Conservation (phyloP, 2,113 vertebrate species). For the Rhea pennata region DNA sequence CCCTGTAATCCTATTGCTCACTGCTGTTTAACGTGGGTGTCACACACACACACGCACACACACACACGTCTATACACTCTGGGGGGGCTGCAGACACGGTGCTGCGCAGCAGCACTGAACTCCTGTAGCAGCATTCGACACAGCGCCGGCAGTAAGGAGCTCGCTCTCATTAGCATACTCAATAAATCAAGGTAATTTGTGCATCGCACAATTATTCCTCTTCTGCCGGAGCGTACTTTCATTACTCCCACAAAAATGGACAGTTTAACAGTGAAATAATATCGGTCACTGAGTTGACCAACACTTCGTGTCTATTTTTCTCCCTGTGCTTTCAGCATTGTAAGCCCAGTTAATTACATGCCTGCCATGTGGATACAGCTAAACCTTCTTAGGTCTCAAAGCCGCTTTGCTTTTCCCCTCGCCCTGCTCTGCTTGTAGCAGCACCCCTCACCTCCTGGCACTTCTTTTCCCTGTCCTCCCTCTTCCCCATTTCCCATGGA, state of each 20-base stretch:
- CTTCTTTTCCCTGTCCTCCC: too few species aligned
- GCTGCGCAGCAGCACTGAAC: neutral
- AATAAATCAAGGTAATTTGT: neutral
- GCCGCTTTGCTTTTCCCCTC: neutral
- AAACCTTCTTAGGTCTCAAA: neutral
- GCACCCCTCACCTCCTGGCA: too few species aligned
- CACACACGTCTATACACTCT: too few species aligned
- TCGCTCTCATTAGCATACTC: neutral
- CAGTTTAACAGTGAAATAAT: neutral
- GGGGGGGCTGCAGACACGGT: rapidly evolving
- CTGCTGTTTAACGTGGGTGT: rapidly evolving
- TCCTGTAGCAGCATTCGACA: rapidly evolving
- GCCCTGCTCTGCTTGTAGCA: too few species aligned
- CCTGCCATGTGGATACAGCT: neutral
- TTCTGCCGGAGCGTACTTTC: neutral
- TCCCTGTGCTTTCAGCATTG: neutral
- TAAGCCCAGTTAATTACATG: neutral
- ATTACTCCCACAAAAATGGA: neutral
- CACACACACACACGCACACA: too few species aligned
- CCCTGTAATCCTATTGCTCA: too few species aligned
- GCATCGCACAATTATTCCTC: neutral
- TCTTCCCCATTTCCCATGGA: neutral
- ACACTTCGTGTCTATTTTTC: neutral
- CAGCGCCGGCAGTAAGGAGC: neutral
- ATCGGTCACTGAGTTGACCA: neutral